phyloP scores from a whole-genome alignment of 2,888 invertebrate genomes.

The Bombyx huttoni region DNA sequence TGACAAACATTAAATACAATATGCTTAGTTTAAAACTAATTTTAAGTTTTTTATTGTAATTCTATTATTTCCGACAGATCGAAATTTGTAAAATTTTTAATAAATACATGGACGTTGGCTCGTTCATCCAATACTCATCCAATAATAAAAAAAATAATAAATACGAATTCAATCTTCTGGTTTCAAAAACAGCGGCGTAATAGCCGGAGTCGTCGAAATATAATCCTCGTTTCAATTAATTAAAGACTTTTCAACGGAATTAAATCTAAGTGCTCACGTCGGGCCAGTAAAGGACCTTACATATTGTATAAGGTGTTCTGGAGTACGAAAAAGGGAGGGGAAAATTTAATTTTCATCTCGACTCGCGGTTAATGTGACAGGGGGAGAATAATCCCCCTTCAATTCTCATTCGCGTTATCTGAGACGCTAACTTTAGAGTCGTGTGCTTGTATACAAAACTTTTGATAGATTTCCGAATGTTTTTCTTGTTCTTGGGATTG shows the following conservation, averaged over 20 bases:
- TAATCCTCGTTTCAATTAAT: not conserved
- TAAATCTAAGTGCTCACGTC: constrained; percentile 14
- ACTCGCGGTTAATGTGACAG: constrained; percentile 23
- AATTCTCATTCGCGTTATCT: constrained; percentile 12
- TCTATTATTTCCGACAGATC: no score
- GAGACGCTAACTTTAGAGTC: constrained; percentile 6
- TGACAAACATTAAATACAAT: no score
- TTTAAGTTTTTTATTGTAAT: no score
- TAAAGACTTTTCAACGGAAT: constrained; percentile 6
- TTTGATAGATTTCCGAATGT: not conserved
- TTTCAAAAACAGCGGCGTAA: no score
- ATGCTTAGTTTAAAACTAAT: no score
- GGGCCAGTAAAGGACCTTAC: constrained; percentile 14
- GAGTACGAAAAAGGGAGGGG: constrained; percentile 15
- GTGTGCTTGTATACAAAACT: constrained; percentile 7
- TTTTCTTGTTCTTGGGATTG: not conserved
- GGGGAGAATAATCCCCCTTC: constrained; percentile 18
- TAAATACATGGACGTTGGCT: no score
- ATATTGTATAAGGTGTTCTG: constrained; percentile 17
- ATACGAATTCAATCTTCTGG: no score
- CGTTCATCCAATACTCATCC: no score
- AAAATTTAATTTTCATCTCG: constrained; percentile 27
- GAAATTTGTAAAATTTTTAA: no score
- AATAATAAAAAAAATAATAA: no score
- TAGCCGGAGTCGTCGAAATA: not conserved